Conservation (phyloP, 2,797 vertebrate genomes). For the Cossypha polioptera region DNA sequence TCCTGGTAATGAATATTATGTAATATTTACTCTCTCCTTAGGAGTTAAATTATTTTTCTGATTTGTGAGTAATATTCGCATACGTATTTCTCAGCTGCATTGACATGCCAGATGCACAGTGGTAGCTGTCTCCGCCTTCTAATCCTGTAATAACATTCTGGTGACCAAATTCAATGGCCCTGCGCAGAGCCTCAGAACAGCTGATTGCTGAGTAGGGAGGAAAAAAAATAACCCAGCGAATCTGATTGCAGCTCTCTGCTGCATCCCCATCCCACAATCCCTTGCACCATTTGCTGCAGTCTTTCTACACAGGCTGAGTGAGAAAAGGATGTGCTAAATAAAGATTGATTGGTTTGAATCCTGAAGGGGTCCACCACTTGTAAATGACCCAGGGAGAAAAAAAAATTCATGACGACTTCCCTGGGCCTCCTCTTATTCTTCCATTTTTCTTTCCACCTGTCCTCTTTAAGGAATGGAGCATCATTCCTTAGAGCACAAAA, state of each 20-base stretch:
- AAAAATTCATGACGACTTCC: conserved; percentile 67
- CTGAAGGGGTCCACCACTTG: conserved; percentile 74
- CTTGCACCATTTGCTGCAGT: conserved; percentile 86
- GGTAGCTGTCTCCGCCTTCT: conserved; percentile 28
- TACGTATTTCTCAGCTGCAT: neutral
- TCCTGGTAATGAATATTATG: neutral
- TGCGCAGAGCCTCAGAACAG: conserved; percentile 66
- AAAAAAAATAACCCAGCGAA: conserved; percentile 70
- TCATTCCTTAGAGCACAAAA: conserved; percentile 66
- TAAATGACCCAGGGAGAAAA: conserved; percentile 68
- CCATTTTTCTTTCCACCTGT: conserved; percentile 75
- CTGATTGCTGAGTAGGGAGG: conserved; percentile 79
- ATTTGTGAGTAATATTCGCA: neutral
- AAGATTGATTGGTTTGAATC: conserved; percentile 79
- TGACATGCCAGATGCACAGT: neutral
- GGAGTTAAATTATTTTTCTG: neutral
- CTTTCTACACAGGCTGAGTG: conserved; percentile 80
- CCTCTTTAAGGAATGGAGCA: conserved; percentile 68
- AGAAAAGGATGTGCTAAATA: conserved; percentile 81
- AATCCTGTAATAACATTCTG: conserved; percentile 54
- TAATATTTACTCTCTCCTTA: neutral
- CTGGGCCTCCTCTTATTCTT: conserved; percentile 71
- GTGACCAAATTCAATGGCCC: conserved; percentile 68
- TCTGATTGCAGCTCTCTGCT: conserved; percentile 80
- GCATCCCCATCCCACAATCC: conserved; percentile 85